Base-by-base conservation (phyloP, 2,888 invertebrate genomes). In the Phortica magna region DNA sequence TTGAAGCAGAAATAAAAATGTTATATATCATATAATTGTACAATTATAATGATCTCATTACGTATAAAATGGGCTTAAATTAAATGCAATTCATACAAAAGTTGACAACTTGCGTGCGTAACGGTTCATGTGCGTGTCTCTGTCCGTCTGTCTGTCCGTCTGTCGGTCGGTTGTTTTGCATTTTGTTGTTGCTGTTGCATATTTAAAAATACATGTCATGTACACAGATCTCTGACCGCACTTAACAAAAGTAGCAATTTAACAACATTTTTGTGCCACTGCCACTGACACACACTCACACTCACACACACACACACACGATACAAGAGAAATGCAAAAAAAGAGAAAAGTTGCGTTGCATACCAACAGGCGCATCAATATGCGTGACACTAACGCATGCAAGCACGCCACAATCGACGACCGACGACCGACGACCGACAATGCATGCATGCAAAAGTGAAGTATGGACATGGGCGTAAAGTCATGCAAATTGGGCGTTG, bases 191-290 rank as follows among this genome's bases (percentile, higher is more conserved):
- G 10, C 7, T 61, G 17, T 61, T 61, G 65, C 65, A 41, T n/a
- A 19, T 65, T 65, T 65, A 65, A 65, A 65, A 65, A 65, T 65
- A 39, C 65, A 65, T 65, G 65, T 65, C 65, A 65, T 65, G 65
- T 65, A 65, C 65, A 65, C 65, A 65, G 65, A 65, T 65, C 65
- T 65, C 39, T 65, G 65, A 65, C 65, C 65, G 65, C 65, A 65
- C 65, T 65, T 65, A 65, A 65, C 65, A 65, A 65, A 65, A 65
- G 65, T 65, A 65, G 65, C 65, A 65, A 65, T 65, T 65, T 65
- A 65, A 65, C 65, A 65, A 65, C 65, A 65, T 65, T 65, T 65
- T 41, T 41, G 41, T 17, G 65, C 65, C 65, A 41, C 65, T 41
- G 65, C 7, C 65, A 41, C 10, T 17, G 59, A 59, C 48, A 48